Evolutionary conservation across 1,140 invertebrate genomes (phyloP), one percentile per base, ranked within the genome.

Genomic region (Wasmannia auropunctata): DNA sequence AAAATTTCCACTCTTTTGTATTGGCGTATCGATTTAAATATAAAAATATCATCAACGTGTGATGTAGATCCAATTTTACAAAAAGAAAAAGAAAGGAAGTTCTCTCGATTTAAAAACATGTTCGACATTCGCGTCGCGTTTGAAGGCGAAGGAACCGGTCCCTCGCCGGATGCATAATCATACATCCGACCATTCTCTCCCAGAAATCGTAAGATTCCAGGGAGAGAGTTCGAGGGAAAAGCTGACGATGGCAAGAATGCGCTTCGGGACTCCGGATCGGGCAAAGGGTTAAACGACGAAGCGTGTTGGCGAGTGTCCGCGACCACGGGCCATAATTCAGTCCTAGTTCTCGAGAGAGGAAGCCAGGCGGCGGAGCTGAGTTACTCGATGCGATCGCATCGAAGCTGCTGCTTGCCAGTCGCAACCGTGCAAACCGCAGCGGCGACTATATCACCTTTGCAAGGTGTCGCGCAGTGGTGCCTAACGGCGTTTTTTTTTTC

Each of bases 221-320:
- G 40, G 60, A 56, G 7, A 31, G 60, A 56, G 87, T 88, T 51
- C 69, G 67, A 81, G 87, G 74, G 85, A 86, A 90, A 88, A 87
- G 75, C 62, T 31, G 70, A 60, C 84, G 84, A 91, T 79, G 87
- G 88, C 60, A 90, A 86, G 90, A 94, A 94, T 94, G 92, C 91
- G 91, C 93, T 92, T 90, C 86, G 87, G 88, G 87, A 84, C 90
- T 87, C 70, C 75, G 86, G 91, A 91, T 89, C 91, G 93, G 91
- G 92, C 92, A 92, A 91, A 93, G 92, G 94, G 94, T 94, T 95
- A 95, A 95, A 95, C 94, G 94, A 95, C 94, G 93, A 94, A 95
- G 93, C 94, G 93, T 94, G 94, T 95, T 95, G 93, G 79, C 93
- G 92, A 94, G 91, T 94, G 94, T 94, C 93, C 93, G 84, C 28